Percentiles rank a stretch among this genome's conserved stretches.
Evolutionary conservation across 2,113 vertebrate species (phyloP).

Genomic region (Hyla sarda): DNA sequence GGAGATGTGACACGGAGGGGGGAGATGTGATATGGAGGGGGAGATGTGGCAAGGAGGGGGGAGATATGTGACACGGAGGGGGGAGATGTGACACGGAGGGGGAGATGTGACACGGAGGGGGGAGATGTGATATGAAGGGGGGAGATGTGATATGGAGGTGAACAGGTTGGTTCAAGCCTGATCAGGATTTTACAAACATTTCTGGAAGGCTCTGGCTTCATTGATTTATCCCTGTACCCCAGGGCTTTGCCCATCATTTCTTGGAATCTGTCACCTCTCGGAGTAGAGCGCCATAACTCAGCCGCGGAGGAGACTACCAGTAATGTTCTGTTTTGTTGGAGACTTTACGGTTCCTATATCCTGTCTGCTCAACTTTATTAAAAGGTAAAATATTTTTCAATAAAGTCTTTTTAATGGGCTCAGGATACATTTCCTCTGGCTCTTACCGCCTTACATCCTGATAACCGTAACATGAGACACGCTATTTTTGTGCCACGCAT

Average conservation of each 20-base stretch:
- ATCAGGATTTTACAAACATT: no score
- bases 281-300: slow-evolving; percentile 70
- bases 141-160: no score
- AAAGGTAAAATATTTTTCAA: slow-evolving; percentile 76
- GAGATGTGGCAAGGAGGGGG: no score
- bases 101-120: no score
- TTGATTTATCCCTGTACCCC: background rate
- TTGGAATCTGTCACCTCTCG: slow-evolving; percentile 62
- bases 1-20: no score
- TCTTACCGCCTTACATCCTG: slow-evolving; percentile 66
- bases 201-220: background rate
- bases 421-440: slow-evolving; percentile 66
- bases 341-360: slow-evolving; percentile 76
- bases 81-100: no score
- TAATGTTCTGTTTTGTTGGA: slow-evolving; percentile 70
- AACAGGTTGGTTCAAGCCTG: background rate
- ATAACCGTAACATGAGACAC: slow-evolving; percentile 61
- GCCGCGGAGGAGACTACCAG: slow-evolving; percentile 65
- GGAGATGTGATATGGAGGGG: no score
- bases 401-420: slow-evolving; percentile 72
- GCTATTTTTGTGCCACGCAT: slow-evolving; percentile 62
- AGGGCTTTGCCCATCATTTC: slow-evolving; percentile 42
- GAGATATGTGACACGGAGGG: no score
- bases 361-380: slow-evolving; percentile 74
- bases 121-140: no score